A percentile compares a stretch with the other conserved stretches of the same genome.
These are phyloP conservation scores for Potorous gilbertii DNA, from an alignment of 2,797 vertebrate species.

Conservation along the genomic window DNA sequence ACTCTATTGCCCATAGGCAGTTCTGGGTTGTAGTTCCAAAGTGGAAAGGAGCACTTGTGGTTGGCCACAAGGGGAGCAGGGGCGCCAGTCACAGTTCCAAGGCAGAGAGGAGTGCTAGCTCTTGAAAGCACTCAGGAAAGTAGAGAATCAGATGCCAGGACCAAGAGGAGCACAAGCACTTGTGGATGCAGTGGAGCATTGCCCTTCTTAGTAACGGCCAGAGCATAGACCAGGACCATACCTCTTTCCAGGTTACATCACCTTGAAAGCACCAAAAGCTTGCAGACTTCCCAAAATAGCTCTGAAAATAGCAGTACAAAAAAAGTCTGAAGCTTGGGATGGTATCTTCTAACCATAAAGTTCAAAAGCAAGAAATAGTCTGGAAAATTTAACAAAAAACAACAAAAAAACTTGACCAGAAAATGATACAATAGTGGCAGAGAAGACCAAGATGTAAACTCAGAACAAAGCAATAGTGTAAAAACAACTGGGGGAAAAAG, in stretches of 20 bases:
- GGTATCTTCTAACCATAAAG: background rate
- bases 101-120: background rate
- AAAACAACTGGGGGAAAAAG: too few species aligned
- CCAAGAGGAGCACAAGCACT: background rate
- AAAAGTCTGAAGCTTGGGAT: background rate
- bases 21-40: background rate
- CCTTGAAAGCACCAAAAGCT: background rate
- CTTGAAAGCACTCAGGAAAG: background rate
- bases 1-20: background rate
- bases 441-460: background rate
- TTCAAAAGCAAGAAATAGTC: background rate
- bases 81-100: background rate
- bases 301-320: background rate
- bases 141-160: background rate
- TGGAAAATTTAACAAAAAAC: background rate
- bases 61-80: background rate
- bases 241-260: background rate
- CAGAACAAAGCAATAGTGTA: too few species aligned
- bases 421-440: background rate
- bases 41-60: background rate
- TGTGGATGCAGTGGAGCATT: background rate
- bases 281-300: background rate
- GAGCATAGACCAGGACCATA: background rate
- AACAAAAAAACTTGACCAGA: background rate
- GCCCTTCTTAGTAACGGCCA: background rate